A percentile compares a stretch with the other conserved stretches of the same genome.
These are phyloP conservation scores for Aphelenchoides besseyi DNA, from an alignment of 1,140 invertebrate species.

Conservation along the genomic window DNA sequence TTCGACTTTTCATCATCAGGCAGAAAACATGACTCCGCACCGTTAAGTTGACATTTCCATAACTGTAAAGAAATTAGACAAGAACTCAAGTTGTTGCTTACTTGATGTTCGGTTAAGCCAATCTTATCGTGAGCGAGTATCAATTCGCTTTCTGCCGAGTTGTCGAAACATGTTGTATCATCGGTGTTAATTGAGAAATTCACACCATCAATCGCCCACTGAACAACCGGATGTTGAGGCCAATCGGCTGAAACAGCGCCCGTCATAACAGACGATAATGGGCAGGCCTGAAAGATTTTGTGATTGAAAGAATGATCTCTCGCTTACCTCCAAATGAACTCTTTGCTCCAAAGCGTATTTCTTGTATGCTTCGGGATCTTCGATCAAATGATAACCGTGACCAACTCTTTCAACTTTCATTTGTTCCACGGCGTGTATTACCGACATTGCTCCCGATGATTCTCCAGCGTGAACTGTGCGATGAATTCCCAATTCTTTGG, in stretches of 20 bases:
- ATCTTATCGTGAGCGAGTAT: slow-evolving; percentile 63
- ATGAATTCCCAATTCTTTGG: slow-evolving; percentile 65
- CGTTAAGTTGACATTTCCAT: slow-evolving; percentile 66
- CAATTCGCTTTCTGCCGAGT: slow-evolving; percentile 66
- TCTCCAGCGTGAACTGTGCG: slow-evolving; percentile 70
- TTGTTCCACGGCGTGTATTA: slow-evolving; percentile 66
- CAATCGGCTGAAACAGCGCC: slow-evolving; percentile 64
- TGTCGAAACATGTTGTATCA: slow-evolving; percentile 68
- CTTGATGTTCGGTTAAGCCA: slow-evolving; percentile 66
- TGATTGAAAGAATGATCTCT: not conserved
- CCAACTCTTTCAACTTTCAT: slow-evolving; percentile 68
- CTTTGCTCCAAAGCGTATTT: slow-evolving; percentile 57
- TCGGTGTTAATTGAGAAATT: slow-evolving; percentile 70
- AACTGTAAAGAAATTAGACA: slow-evolving; percentile 11
- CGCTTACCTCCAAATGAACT: slow-evolving; percentile 66
- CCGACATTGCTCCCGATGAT: slow-evolving; percentile 63
- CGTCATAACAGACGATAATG: slow-evolving; percentile 68
- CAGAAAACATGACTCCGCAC: slow-evolving; percentile 65
- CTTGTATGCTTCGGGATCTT: slow-evolving; percentile 66
- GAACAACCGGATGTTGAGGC: slow-evolving; percentile 61
- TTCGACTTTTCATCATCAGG: slow-evolving; percentile 65
- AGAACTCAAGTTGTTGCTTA: slow-evolving; percentile 63
- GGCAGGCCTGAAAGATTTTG: slow-evolving; percentile 63
- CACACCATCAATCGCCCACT: slow-evolving; percentile 68
- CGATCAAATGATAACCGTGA: slow-evolving; percentile 69